These are phyloP conservation scores for Temnothorax longispinosus DNA, from an alignment of 1,140 invertebrate species.

Conservation along the genomic window DNA sequence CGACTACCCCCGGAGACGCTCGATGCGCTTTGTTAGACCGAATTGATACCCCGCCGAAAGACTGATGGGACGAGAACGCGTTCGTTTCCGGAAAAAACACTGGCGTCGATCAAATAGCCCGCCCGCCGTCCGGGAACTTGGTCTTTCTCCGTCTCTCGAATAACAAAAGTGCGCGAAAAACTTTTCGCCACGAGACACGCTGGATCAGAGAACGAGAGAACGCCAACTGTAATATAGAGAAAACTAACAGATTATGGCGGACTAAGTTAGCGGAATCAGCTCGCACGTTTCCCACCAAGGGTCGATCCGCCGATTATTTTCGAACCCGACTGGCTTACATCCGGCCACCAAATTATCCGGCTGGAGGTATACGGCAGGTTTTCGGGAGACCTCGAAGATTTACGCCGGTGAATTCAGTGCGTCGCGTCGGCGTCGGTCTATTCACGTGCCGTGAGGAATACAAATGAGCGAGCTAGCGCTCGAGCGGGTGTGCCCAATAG, in stretches of 20 bases:
- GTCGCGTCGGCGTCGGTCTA: slow-evolving; percentile 26
- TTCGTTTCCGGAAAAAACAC: slow-evolving; percentile 44
- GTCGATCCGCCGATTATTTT: slow-evolving; percentile 68
- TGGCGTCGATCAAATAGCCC: slow-evolving; percentile 34
- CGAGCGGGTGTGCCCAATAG: slow-evolving; percentile 14
- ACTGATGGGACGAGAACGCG: slow-evolving; percentile 1
- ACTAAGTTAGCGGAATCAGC: slow-evolving; percentile 51
- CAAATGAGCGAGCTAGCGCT: slow-evolving; percentile 33
- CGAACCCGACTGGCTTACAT: slow-evolving; percentile 34
- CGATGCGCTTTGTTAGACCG: slow-evolving; percentile 45
- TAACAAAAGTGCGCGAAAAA: slow-evolving; percentile 16
- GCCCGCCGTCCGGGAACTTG: background rate
- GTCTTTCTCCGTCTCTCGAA: background rate
- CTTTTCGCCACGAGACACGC: background rate
- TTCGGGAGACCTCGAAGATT: slow-evolving; percentile 16
- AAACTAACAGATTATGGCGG: slow-evolving; percentile 36
- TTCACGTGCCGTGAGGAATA: slow-evolving; percentile 25
- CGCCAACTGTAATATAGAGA: background rate
- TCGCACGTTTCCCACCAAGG: slow-evolving; percentile 38
- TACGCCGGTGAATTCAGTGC: slow-evolving; percentile 25
- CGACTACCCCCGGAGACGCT: background rate
- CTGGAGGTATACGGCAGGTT: slow-evolving; percentile 40
- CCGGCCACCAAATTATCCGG: slow-evolving; percentile 32
- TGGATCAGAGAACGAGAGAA: background rate
- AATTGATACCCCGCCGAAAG: slow-evolving; percentile 37